Conservation (phyloP, 2,113 vertebrate species). For the Micronycteris hirsuta region DNA sequence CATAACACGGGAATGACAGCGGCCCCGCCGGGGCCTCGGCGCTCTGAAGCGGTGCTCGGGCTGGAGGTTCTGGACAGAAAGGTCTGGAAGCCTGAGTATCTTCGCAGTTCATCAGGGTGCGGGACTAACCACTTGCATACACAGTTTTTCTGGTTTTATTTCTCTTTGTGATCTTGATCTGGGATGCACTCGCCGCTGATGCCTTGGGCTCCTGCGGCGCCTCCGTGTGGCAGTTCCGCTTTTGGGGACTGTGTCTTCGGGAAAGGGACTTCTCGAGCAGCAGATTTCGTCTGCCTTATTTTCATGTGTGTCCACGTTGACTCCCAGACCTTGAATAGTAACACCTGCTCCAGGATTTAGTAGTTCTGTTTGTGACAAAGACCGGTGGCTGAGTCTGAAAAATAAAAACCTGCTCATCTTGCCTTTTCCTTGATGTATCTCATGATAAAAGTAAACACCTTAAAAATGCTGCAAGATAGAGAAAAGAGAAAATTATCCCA, state of each 20-base stretch:
- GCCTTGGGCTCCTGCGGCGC: conserved; percentile 7
- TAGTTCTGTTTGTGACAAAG: conserved; percentile 19
- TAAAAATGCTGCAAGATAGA: background rate
- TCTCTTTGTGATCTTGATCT: conserved; percentile 21
- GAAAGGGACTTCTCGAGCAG: conserved; percentile 35
- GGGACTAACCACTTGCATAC: background rate
- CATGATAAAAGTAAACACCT: conserved; percentile 21
- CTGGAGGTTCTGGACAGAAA: background rate
- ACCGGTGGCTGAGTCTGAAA: background rate
- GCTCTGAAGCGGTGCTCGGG: background rate
- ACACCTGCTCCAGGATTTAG: conserved; percentile 41
- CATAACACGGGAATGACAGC: background rate
- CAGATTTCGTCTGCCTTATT: background rate
- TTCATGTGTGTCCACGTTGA: conserved; percentile 53
- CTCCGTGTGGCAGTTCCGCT: conserved; percentile 53
- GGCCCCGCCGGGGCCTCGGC: background rate
- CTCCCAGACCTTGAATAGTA: conserved; percentile 45
- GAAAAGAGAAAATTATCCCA: background rate
- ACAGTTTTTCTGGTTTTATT: conserved; percentile 13
- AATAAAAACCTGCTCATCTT: background rate
- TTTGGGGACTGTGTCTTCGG: conserved; percentile 46
- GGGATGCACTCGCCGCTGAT: conserved; percentile 56
- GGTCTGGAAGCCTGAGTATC: background rate
- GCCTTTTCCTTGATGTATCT: background rate
- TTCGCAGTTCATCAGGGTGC: conserved; percentile 4